Base-by-base conservation (phyloP, 2,888 invertebrate genomes). In the Microctonus brassicae region DNA sequence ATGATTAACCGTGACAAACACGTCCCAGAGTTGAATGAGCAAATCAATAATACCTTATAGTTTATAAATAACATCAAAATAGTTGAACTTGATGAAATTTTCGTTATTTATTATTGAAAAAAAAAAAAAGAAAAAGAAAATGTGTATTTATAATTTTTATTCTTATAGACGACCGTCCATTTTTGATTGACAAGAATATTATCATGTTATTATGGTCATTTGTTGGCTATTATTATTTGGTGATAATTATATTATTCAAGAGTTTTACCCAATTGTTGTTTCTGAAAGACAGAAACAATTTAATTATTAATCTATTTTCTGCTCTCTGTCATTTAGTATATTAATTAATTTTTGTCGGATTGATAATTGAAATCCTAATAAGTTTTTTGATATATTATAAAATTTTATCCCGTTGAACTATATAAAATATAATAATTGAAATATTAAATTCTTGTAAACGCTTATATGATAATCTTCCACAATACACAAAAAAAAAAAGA, bases 321-420 rank as follows among this genome's bases (percentile, higher is more conserved):
- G 34, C 22, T 60, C 34, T 26, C 10, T 57, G 57, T 10, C 20
- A 9, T 58, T 29, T 58, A 26, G 3, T 17, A 4, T 33, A 33
- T 33, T 26, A 58, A 60, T 33, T 33, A 13, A 60, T 36, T 34
- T 47, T 20, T 47, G 20, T 47, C 20, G 20, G 9, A 60, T 36
- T 33, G 60, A 34, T 60, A 60, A 34, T 34, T 47, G 17, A 47
- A 47, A 36, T 6, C 7, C 1, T 17, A 47, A 47, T 7, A 17
- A 29, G 22, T 20, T 60, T 36, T 60, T 60, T 60, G 36, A 60
- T 34, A 60, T 60, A 36, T 34, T 29, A n/a, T 34, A 17, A 36
- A 60, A 60, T 36, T 62, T 13, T 62, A 61, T 62, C 42, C 24
- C 42, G 62, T 62, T 62, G 42, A 62, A 42, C 42, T 39, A 29